These are phyloP conservation scores for Neoniphon sammara DNA, from an alignment of 2,797 vertebrate species.

Conservation along the genomic window DNA sequence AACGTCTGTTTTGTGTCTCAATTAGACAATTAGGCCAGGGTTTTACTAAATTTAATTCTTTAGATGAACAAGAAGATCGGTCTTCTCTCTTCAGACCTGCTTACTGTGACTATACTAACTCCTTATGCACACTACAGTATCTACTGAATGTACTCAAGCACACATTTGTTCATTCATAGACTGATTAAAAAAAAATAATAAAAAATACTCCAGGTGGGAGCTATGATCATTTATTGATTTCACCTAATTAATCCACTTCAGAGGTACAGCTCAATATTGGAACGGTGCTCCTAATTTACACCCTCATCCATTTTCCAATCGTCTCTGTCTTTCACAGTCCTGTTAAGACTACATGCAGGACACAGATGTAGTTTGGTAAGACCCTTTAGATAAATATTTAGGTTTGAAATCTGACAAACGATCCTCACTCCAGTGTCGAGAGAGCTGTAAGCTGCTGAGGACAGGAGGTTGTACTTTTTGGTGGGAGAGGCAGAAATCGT, in stretches of 20 bases:
- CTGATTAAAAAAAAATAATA: too few species aligned
- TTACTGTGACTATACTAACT: too few species aligned
- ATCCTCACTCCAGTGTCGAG: constrained; percentile 61
- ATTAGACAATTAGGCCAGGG: too few species aligned
- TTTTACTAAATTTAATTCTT: too few species aligned
- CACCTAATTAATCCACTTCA: neutral
- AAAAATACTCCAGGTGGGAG: neutral
- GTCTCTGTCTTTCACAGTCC: constrained; percentile 32
- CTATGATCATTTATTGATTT: neutral
- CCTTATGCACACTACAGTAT: neutral
- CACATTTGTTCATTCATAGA: neutral
- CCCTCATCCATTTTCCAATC: constrained; percentile 29
- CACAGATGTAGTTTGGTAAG: constrained; percentile 69
- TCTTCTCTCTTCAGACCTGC: too few species aligned
- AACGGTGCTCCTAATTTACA: neutral
- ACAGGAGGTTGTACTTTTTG: constrained; percentile 52
- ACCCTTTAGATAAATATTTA: constrained; percentile 83
- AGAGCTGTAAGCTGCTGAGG: constrained; percentile 47
- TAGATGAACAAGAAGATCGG: too few species aligned
- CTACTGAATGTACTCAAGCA: neutral
- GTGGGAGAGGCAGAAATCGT: constrained; percentile 47
- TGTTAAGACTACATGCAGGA: constrained; percentile 66
- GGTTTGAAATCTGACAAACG: constrained; percentile 75
- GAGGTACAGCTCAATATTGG: constrained; percentile 2
- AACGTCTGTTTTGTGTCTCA: too few species aligned